Base-by-base conservation (phyloP, 2,113 vertebrate genomes). In the Colaptes auratus region DNA sequence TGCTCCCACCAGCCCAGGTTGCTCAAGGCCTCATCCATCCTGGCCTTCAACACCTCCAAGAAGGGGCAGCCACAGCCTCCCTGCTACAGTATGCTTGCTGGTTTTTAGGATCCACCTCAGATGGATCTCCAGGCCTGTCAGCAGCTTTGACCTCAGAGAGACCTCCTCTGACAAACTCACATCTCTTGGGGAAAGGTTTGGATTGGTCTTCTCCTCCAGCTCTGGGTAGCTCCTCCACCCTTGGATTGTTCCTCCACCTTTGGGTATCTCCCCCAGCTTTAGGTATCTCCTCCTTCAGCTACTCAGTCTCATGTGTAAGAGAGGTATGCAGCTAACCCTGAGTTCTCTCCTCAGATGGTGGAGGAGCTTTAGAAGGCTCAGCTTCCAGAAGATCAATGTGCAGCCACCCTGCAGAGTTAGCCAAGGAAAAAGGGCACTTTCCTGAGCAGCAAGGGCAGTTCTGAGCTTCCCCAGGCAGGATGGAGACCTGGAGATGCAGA, bases 371-470 rank as follows among this genome's bases (percentile, higher is more conserved):
- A 58, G 70, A 81, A 91, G 76, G 55, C 50, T 69, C 56, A 30
- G 70, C 79, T 69, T 92, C 56, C 53, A 61, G 61, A 82, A 81
- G 55, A 42, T 6, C 44, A 31, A 59, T 4, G 30, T 55, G 64
- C 83, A 74, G 60, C 46, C 8, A 5, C 64, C 28, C 76, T 71
- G n/a, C 70, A 63, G 86, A 93, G 70, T 36, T 30, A 95, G 42
- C 73, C 89, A 75, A 87, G 86, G 91, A 92, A 48, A 81, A 90
- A 89, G 77, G 70, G 42, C 78, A 88, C 90, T 77, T 66, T 85
- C 63, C 90, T 33, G 56, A 84, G 52, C 67, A 76, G 75, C 46
- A 67, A 65, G 61, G 78, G 61, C 48, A 75, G 48, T 35, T 5
- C 23, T 28, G 78, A 85, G 56, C 67, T 72, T 61, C 79, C 24